Conservation (phyloP, 2,888 invertebrate species). For the Leucania comma region DNA sequence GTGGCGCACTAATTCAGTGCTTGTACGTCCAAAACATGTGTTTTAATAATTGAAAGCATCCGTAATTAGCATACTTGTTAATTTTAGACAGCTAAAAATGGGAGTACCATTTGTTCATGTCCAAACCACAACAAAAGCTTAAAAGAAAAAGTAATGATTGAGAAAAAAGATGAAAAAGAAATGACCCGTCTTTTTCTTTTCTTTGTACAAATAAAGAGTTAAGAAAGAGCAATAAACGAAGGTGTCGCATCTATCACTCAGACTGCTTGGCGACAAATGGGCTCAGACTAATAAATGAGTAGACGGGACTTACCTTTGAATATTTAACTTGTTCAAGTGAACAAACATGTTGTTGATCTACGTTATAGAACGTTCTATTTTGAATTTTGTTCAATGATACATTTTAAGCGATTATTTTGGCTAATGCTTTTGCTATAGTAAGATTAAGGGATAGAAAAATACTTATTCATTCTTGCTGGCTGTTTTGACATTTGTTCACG, state of each 20-base stretch:
- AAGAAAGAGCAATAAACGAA: conserved; percentile 50
- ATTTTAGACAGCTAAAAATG: conserved; percentile 1
- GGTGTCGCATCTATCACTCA: conserved; percentile 47
- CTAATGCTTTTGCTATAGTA: not conserved
- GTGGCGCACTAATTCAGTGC: conserved; percentile 7
- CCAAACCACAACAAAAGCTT: not conserved
- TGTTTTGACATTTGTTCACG: not conserved
- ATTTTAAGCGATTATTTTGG: not conserved
- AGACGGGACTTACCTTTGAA: conserved; percentile 42
- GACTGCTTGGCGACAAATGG: conserved; percentile 63
- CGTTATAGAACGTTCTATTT: not conserved
- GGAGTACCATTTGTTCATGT: not conserved
- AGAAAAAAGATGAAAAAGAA: not conserved
- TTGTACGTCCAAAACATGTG: conserved; percentile 16
- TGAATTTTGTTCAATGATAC: not conserved
- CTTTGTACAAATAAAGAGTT: conserved; percentile 48
- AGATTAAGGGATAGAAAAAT: not conserved
- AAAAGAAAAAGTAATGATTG: not conserved
- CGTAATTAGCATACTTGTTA: conserved; percentile 22
- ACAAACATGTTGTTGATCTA: conserved; percentile 28
- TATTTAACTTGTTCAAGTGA: conserved; percentile 46
- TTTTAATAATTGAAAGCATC: conserved; percentile 4
- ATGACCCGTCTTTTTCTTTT: conserved; percentile 13
- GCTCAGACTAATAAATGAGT: conserved; percentile 55
- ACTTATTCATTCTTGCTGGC: not conserved